Evolutionary conservation across 1,140 invertebrate genomes (phyloP), one percentile per base, ranked within the genome.

Genomic region (Dufourea novaeangliae): DNA sequence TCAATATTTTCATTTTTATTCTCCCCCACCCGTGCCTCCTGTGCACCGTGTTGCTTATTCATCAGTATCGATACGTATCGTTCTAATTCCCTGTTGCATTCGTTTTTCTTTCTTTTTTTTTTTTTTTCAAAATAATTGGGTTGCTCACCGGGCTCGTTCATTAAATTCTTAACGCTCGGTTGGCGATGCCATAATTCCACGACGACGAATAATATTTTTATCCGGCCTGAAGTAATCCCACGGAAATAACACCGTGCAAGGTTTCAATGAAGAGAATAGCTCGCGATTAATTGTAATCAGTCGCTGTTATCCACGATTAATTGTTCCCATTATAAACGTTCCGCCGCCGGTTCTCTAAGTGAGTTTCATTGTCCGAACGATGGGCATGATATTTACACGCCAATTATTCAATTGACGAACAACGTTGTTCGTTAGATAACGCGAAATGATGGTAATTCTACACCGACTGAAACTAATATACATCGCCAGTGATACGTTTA

Each of bases 1-100:
- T n/a, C 69, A 20, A 59, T 39, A 44, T 44, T 70, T 70, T 70
- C 39, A 61, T 61, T 71, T 61, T 71, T 39, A 61, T 61, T 32
- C 41, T 10, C 11, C 6, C n/a, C 6, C 20, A n/a, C n/a, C n/a
- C n/a, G n/a, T n/a, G n/a, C n/a, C n/a, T n/a, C n/a, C n/a, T n/a
- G n/a, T n/a, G n/a, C n/a, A 14, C 22, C n/a, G 39, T 34, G n/a
- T 50, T 34, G 56, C 29, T 72, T 46, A 62, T 62, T 50, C 69
- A 62, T 62, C 69, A 17, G 59, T 34, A 59, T 29, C 34, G 37
- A 44, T 54, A 56, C 37, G 37, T 52, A 7, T 17, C 12, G 29
- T 34, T 32, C 39, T 44, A 46, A 71, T 71, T 71, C 25, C 20
- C 61, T n/a, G 20, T 10, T 10, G 12, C 27, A 56, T 25, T 72